Conservation (phyloP, 2,888 invertebrate species). For the Carabus problematicus region DNA sequence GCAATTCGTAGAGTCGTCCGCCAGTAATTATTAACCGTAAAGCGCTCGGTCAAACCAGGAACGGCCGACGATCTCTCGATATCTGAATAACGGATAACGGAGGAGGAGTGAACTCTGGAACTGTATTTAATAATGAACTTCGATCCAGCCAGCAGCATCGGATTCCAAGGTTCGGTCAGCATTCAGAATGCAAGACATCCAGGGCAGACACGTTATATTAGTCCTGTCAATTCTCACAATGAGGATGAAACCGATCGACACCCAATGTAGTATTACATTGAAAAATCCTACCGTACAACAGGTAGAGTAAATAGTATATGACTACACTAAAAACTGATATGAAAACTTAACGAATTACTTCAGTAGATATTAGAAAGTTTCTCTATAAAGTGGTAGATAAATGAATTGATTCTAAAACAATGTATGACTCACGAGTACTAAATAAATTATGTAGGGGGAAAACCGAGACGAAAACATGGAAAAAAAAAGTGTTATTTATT, state of each 20-base stretch:
- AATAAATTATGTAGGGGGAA: no score
- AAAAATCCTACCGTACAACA: no score
- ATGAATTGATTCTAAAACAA: no score
- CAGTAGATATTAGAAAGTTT: no score
- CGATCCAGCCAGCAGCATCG: conserved; percentile 11
- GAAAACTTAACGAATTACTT: no score
- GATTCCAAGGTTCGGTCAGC: conserved; percentile 7
- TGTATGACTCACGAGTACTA: no score
- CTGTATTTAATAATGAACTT: conserved; percentile 34
- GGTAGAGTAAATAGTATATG: no score
- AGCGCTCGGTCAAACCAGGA: not conserved
- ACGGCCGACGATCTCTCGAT: not conserved
- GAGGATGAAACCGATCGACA: conserved; percentile 20
- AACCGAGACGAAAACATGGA: no score
- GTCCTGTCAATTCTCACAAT: conserved; percentile 19
- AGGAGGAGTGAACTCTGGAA: conserved; percentile 1
- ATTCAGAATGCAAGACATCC: conserved; percentile 9
- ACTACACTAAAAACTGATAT: no score
- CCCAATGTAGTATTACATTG: no score
- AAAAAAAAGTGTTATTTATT: no score
- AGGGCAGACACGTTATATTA: conserved; percentile 19
- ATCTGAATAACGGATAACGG: conserved; percentile 13
- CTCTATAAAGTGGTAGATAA: no score
- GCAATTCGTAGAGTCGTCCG: not conserved
- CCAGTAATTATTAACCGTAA: conserved; percentile 3